Base-by-base conservation (phyloP, 2,888 invertebrate species). In the Yponomeuta sedellus region DNA sequence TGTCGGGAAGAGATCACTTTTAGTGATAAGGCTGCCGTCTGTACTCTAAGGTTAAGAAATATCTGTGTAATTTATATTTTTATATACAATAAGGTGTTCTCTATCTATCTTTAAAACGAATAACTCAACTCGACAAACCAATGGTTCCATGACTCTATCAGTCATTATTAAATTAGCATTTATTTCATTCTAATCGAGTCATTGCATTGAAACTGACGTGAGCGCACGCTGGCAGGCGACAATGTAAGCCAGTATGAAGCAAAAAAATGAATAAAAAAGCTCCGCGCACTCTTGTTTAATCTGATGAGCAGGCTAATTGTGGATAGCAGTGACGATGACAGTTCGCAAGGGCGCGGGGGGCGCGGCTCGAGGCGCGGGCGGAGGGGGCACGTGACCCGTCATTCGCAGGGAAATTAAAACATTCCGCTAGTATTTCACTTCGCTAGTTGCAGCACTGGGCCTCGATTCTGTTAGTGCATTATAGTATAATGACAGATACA, bases 361-460 rank as follows among this genome's bases (percentile, higher is more conserved):
- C 75, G 75, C 75, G 71, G 20, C 34, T 56, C 28, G 62, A 39
- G 25, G 44, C 52, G 63, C 72, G 69, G 71, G 72, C 44, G 44
- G 44, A 52, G 44, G 75, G 79, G 78, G 72, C 92, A 92, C 92
- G 91, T 91, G 92, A 88, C 92, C 92, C 86, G 92, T 92, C 92
- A 91, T 81, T 84, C 81, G 86, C 92, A 92, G 91, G 79, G 83
- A 90, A 91, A 91, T 91, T 91, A 91, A 90, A 91, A 88, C 88
- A 90, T 90, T 88, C 88, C 86, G 83, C 83, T 88, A 88, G 88
- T 88, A 89, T 88, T 87, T 88, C 39, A 59, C 59, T 56, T 22
- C 12, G n/a, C 12, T 61, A 39, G 66, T 61, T 39, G 57, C 66
- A 66, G 44, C 61, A 52, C 66, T 61, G 61, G 59, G 1, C 20